Percentiles rank a stretch among this genome's conserved stretches.
These are phyloP conservation scores for Willisornis vidua DNA, from an alignment of 2,113 vertebrate species.

Conservation along the genomic window DNA sequence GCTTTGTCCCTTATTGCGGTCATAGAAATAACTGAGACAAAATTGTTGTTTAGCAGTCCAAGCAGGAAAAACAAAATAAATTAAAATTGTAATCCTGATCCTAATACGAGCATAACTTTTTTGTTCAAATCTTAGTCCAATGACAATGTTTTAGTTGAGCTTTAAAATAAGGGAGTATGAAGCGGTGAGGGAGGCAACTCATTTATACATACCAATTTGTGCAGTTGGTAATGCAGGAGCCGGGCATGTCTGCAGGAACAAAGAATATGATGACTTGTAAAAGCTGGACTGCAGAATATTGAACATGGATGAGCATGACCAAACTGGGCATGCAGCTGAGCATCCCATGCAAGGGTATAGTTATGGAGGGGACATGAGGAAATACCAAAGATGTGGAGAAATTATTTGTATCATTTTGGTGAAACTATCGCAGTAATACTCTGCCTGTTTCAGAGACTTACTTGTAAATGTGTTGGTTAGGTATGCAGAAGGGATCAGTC, in stretches of 20 bases:
- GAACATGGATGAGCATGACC: neutral
- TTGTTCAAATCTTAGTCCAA: neutral
- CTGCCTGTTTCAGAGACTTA: accelerated
- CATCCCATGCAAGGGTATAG: neutral
- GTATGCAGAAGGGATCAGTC: neutral
- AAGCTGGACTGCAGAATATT: neutral
- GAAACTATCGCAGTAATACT: neutral
- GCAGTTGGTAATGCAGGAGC: neutral
- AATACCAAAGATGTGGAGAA: neutral
- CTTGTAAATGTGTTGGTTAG: neutral
- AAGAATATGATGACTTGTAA: neutral
- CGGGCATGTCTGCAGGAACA: neutral
- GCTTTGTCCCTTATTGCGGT: slow-evolving; percentile 28
- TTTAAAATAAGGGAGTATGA: neutral
- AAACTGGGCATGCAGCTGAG: neutral
- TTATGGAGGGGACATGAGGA: neutral
- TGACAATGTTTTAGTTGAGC: neutral
- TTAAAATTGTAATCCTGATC: neutral
- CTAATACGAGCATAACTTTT: neutral
- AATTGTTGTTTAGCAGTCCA: neutral
- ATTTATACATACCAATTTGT: neutral
- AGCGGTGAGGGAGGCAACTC: neutral
- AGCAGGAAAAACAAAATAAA: neutral
- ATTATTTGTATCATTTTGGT: neutral
- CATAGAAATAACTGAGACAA: neutral